phyloP scores from a whole-genome alignment of 2,888 invertebrate genomes.

The Cistogaster globosa region DNA sequence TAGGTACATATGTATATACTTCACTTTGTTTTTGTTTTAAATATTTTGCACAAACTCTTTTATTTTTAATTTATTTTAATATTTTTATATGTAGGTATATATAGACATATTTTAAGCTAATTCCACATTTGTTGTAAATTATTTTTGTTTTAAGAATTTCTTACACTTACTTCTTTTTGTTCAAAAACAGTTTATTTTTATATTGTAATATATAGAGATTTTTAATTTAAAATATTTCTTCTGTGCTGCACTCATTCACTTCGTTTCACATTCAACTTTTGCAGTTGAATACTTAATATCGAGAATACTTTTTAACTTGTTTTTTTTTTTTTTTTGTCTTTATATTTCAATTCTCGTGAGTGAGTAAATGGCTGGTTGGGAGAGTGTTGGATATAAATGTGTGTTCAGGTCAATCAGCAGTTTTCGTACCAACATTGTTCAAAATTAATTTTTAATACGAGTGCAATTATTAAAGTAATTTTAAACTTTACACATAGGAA shows the following conservation, averaged over 20 bases:
- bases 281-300: slow-evolving; percentile 57
- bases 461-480: background rate
- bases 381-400: slow-evolving; percentile 2
- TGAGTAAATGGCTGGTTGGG: slow-evolving; percentile 2
- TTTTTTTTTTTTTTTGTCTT: slow-evolving; percentile 63
- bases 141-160: slow-evolving; percentile 7
- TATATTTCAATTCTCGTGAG: slow-evolving; percentile 62
- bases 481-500: too few relatives aligned
- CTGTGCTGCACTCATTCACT: slow-evolving; percentile 50
- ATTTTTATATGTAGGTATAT: too few relatives aligned
- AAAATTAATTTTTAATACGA: slow-evolving; percentile 36
- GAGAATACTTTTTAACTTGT: slow-evolving; percentile 57
- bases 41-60: slow-evolving; percentile 24
- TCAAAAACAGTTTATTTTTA: slow-evolving; percentile 27
- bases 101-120: background rate
- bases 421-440: slow-evolving; percentile 40
- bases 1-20: slow-evolving; percentile 19
- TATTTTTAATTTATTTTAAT: slow-evolving; percentile 27
- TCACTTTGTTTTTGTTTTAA: slow-evolving; percentile 19
- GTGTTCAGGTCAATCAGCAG: slow-evolving; percentile 55
- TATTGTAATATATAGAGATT: slow-evolving; percentile 32
- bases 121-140: slow-evolving; percentile 21
- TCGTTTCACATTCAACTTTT: slow-evolving; percentile 66
- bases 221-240: slow-evolving; percentile 39
- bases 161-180: slow-evolving; percentile 41